Base-by-base conservation (phyloP, 2,113 vertebrate species). In the Aldabrachelys gigantea region DNA sequence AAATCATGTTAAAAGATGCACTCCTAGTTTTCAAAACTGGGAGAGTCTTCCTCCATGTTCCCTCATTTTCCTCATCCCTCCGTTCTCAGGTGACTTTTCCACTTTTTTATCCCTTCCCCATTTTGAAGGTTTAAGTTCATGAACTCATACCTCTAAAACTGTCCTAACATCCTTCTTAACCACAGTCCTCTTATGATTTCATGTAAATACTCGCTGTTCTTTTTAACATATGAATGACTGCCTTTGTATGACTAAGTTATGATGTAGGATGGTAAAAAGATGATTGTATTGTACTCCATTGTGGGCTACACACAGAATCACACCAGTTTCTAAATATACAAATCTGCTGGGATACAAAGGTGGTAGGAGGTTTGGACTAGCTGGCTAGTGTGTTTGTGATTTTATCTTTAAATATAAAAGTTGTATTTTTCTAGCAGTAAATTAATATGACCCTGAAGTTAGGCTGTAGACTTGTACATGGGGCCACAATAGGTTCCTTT, bases 41-140 rank as follows among this genome's bases (percentile, higher is more conserved):
- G 11, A 10, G 50, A 79, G 54, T 22, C 80, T 83, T 87, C 82
- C 62, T 35, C 29, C 22, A 57, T 0, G 9, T n/a, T 69, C 27
- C 0, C 8, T 86, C 52, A 44, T 76, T 76, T 76, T 41, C 38
- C 38, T 44, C 72, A 24, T 3, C 10, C 10, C 11, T 75, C 72
- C 38, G 11, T 35, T 65, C 14, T 65, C 62, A 65, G 22, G 6
- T 44, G 41, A 41, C 41, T 4, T 76, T 5, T 1, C 80, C 1
- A 0, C 0, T 65, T 75, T 50, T 76, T 31, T 9, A 35, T 59
- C 44, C 22, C 5, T 50, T 21, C 3, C 8, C 1, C 7, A 54
- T 89, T 53, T 87, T 41, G 17, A 75, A 6, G 72, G 69, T 17
- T 59, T 69, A 93, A 82, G 9, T 29, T 86, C 81, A 14, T 44